phyloP scores from a whole-genome alignment of 2,113 vertebrate species.

The Oreotragus oreotragus region DNA sequence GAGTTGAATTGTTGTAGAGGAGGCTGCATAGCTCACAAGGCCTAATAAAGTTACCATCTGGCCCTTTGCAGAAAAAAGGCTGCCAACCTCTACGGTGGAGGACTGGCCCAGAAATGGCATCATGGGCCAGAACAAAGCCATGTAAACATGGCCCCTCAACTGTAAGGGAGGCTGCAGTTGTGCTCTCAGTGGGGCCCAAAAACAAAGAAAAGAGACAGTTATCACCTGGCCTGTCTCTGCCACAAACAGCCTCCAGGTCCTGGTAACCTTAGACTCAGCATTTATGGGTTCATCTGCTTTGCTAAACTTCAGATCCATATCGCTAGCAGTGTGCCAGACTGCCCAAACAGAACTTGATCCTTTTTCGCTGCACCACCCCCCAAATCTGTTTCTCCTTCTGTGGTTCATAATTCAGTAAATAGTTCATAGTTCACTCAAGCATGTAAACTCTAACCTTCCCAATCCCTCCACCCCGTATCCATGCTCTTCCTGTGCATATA shows the following conservation, averaged over 20 bases:
- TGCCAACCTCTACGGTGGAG: background rate
- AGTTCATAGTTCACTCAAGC: background rate
- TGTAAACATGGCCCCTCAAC: fast-evolving
- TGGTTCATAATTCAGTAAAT: background rate
- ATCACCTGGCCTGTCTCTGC: background rate
- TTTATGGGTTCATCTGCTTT: background rate
- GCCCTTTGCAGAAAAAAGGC: background rate
- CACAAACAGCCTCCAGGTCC: background rate
- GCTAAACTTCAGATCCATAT: background rate
- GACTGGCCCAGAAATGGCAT: background rate
- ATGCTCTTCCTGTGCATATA: fast-evolving
- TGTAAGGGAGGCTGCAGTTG: background rate
- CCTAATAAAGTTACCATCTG: background rate
- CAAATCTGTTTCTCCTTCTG: background rate
- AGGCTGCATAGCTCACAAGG: background rate
- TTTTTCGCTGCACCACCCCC: too few species aligned
- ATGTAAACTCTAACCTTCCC: background rate
- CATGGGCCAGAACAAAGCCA: background rate
- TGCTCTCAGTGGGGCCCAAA: background rate
- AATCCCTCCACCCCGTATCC: fast-evolving
- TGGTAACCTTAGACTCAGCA: background rate
- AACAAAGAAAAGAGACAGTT: background rate
- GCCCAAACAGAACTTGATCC: background rate
- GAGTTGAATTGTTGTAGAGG: fast-evolving
- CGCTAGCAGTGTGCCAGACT: background rate